These are phyloP conservation scores for Cryptoprocta ferox DNA, from an alignment of 2,797 vertebrate species.

Conservation along the genomic window DNA sequence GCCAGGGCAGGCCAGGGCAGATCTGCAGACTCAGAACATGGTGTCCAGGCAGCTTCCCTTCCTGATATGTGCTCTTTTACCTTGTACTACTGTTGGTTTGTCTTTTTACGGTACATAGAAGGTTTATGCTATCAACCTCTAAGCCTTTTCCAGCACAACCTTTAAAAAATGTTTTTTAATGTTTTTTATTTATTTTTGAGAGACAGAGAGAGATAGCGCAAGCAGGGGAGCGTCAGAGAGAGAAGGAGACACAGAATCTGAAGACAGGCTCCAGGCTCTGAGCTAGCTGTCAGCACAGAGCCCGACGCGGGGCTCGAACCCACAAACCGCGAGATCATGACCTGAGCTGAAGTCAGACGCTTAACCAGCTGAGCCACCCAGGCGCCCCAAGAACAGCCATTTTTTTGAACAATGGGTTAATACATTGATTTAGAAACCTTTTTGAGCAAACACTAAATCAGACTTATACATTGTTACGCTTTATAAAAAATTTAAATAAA, in stretches of 20 bases:
- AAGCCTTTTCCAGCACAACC: neutral
- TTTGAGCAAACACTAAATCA: neutral
- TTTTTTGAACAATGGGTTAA: neutral
- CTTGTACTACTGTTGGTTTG: constrained; percentile 12
- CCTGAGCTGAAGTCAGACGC: too few species aligned
- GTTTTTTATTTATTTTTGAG: too few species aligned
- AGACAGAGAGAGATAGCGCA: too few species aligned
- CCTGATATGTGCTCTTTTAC: neutral
- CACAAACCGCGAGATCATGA: too few species aligned
- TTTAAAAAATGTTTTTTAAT: neutral
- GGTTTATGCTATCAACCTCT: neutral
- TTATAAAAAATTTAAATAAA: constrained; percentile 25
- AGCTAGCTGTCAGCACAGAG: too few species aligned
- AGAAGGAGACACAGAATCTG: too few species aligned
- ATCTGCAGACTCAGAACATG: neutral
- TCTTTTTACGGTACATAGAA: neutral
- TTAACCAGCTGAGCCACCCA: too few species aligned
- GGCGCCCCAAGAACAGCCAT: neutral
- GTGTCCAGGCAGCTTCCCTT: neutral
- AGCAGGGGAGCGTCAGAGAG: too few species aligned
- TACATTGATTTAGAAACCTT: constrained; percentile 14
- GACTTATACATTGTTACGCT: neutral
- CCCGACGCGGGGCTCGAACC: too few species aligned
- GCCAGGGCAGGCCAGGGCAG: neutral
- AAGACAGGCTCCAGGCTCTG: too few species aligned